These are phyloP conservation scores for Bhutanitis thaidina DNA, from an alignment of 2,888 invertebrate species.

Conservation along the genomic window DNA sequence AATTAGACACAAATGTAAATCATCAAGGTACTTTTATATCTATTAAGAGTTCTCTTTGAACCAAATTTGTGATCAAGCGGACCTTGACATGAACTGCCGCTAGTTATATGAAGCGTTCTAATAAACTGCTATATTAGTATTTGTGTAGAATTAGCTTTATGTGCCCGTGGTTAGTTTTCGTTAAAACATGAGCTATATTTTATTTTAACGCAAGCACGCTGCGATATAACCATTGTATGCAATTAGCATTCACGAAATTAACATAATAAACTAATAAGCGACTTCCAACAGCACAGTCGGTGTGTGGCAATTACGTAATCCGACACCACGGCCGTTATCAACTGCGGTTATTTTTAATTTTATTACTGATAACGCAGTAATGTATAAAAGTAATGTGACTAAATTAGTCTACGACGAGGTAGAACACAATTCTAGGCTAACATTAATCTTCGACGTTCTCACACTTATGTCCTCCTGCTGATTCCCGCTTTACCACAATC, in stretches of 20 bases:
- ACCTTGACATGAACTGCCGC: no score
- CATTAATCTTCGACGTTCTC: no score
- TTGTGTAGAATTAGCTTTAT: background rate
- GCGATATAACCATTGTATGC: no score
- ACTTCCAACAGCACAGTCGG: background rate
- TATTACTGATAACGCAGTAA: conserved; percentile 1
- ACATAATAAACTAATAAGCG: conserved; percentile 10
- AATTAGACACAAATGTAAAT: no score
- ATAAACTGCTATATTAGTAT: background rate
- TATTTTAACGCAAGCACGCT: no score
- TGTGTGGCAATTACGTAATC: conserved; percentile 3
- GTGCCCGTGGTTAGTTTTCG: background rate
- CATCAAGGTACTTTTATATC: no score
- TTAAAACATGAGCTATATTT: background rate
- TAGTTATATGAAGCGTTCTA: no score
- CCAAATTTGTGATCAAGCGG: no score
- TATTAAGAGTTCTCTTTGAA: no score
- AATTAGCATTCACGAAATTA: background rate
- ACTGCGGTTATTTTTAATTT: conserved; percentile 9
- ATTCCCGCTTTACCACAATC: no score
- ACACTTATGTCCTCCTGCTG: no score
- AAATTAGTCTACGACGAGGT: background rate
- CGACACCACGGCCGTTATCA: background rate
- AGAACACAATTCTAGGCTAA: no score
- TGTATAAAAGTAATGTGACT: background rate